Conservation (phyloP, 2,797 vertebrate genomes). For the Columba guinea region DNA sequence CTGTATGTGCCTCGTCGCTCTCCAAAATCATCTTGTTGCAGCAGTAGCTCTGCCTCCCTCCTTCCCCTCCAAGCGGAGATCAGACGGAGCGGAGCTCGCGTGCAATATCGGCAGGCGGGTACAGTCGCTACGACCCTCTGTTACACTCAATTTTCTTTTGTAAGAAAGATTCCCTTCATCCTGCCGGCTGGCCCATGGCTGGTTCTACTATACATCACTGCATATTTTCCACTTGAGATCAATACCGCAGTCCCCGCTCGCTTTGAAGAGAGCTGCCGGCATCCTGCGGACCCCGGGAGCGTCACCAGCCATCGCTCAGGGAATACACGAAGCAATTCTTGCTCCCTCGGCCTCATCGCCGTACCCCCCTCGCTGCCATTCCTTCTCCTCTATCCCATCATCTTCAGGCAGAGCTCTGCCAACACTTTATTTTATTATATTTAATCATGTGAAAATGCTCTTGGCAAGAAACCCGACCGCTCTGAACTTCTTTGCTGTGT, state of each 20-base stretch:
- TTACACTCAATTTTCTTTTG: neutral
- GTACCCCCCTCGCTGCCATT: neutral
- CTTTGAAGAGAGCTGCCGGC: neutral
- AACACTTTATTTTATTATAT: neutral
- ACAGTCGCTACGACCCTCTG: neutral
- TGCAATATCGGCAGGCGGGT: neutral
- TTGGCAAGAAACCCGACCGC: neutral
- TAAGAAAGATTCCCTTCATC: neutral
- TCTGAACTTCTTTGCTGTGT: neutral
- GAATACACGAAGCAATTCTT: neutral
- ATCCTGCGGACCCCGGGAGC: neutral
- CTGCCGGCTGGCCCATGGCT: neutral
- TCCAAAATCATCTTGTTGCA: neutral
- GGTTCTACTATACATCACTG: neutral
- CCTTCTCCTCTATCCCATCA: neutral
- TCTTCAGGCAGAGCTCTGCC: neutral
- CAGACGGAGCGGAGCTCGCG: neutral
- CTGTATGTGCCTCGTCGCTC: fast-evolving
- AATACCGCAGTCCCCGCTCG: neutral
- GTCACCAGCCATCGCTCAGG: neutral
- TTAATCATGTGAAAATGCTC: neutral
- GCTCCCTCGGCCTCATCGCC: neutral
- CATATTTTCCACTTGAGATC: conserved; percentile 43
- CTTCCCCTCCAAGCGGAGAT: neutral
- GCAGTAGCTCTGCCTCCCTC: neutral